A percentile compares a stretch with the other conserved stretches of the same genome.
These are phyloP conservation scores for Drosophila pseudotakahashii DNA, from an alignment of 2,888 invertebrate species.

Conservation along the genomic window DNA sequence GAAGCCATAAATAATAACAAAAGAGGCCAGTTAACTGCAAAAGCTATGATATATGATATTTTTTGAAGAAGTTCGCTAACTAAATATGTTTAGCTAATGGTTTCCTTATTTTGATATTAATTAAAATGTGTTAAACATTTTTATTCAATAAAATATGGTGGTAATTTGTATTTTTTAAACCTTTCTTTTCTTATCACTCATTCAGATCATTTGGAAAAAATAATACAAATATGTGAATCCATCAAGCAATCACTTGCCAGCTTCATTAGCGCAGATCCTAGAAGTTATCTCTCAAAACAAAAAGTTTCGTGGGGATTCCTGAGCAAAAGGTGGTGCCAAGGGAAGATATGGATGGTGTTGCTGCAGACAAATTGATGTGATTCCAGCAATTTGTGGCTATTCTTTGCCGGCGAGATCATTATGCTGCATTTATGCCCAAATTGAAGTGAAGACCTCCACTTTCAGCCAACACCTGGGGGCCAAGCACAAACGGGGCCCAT, in stretches of 20 bases:
- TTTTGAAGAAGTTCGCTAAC: not conserved
- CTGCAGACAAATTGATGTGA: constrained; percentile 44
- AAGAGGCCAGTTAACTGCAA: constrained; percentile 40
- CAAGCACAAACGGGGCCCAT: constrained; percentile 42
- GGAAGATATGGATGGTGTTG: constrained; percentile 5
- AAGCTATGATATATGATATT: constrained; percentile 19
- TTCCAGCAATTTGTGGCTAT: constrained; percentile 42
- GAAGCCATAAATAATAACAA: constrained; percentile 44
- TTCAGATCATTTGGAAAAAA: not conserved
- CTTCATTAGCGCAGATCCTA: constrained; percentile 35
- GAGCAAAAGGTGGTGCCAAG: not conserved
- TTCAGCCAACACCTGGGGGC: constrained; percentile 53
- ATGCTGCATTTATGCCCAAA: constrained; percentile 47
- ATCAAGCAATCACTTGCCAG: constrained; percentile 20
- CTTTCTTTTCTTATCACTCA: not conserved
- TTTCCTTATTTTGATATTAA: not conserved
- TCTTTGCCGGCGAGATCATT: constrained; percentile 40
- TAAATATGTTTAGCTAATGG: not conserved
- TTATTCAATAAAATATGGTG: too few species aligned
- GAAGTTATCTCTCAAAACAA: constrained; percentile 36
- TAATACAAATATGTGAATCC: constrained; percentile 17
- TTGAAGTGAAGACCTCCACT: constrained; percentile 39
- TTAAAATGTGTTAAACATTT: not conserved
- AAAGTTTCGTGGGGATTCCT: constrained; percentile 25
- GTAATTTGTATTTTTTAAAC: not conserved